phyloP scores from a whole-genome alignment of 2,888 invertebrate genomes.

The Aspidapion aeneum region DNA sequence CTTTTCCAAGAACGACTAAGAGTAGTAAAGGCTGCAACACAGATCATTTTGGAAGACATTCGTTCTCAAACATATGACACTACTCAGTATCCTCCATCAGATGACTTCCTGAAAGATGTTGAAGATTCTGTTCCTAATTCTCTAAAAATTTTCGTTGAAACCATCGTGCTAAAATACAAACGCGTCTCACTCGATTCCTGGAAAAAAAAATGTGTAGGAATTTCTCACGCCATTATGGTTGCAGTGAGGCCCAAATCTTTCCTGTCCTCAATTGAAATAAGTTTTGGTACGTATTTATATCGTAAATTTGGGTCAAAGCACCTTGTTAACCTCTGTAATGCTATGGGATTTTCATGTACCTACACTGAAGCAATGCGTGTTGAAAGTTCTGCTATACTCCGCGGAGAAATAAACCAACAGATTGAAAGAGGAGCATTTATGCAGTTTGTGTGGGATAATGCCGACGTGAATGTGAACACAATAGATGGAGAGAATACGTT shows the following conservation, averaged over 20 bases:
- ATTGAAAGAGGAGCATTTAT: too few species aligned
- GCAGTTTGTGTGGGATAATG: too few species aligned
- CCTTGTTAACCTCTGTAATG: not conserved
- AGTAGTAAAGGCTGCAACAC: not conserved
- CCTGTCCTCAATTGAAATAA: too few species aligned
- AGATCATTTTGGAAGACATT: conserved; percentile 1
- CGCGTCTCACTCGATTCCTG: conserved; percentile 4
- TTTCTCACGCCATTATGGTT: too few species aligned
- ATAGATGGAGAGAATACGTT: too few species aligned
- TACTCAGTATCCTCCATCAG: not conserved
- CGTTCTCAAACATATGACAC: not conserved
- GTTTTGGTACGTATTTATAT: too few species aligned
- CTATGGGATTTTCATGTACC: not conserved
- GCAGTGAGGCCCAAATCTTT: too few species aligned
- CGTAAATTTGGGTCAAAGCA: conserved; percentile 3
- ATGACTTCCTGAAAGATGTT: not conserved
- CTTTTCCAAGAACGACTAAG: not conserved
- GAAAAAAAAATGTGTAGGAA: conserved; percentile 8
- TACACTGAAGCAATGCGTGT: not conserved
- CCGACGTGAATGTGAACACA: too few species aligned
- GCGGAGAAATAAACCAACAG: too few species aligned
- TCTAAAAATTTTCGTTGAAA: not conserved
- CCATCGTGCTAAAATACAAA: conserved; percentile 8
- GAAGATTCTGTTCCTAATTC: not conserved
- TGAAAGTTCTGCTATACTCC: conserved; percentile 1